Evolutionary conservation across 2,888 invertebrate genomes (phyloP).

Genomic region (Standfussiana lucernea): DNA sequence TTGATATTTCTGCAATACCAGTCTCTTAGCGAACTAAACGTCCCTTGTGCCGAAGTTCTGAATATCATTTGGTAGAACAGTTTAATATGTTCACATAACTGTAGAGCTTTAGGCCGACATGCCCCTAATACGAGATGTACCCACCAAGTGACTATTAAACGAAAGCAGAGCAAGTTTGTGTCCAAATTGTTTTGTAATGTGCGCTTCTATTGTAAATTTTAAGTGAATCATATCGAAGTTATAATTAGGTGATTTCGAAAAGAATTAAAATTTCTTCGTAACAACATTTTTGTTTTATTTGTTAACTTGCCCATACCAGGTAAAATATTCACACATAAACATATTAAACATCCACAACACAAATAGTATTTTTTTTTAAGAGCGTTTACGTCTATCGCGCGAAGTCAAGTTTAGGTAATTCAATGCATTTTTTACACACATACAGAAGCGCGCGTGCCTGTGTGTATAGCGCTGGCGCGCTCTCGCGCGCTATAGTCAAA

Average conservation of each 20-base stretch:
- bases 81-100: constrained; percentile 33
- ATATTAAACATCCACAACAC: neutral
- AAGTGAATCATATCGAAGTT: constrained; percentile 89
- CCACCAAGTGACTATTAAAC: constrained; percentile 57
- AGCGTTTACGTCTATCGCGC: too few species aligned
- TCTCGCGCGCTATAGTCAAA: too few species aligned
- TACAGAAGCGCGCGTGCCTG: too few species aligned
- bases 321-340: neutral
- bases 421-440: too few species aligned
- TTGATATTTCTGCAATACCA: constrained; percentile 26
- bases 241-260: constrained; percentile 86
- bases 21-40: neutral
- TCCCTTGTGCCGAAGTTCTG: neutral
- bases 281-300: constrained; percentile 66
- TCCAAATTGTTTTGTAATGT: constrained; percentile 72
- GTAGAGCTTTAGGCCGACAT: constrained; percentile 23
- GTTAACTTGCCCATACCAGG: neutral
- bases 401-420: too few species aligned
- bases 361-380: too few species aligned
- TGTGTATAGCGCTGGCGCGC: too few species aligned
- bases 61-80: constrained; percentile 12
- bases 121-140: constrained; percentile 40
- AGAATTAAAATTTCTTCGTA: constrained; percentile 88
- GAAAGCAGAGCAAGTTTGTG: constrained; percentile 67
- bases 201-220: constrained; percentile 82